Evolutionary conservation across 2,888 invertebrate species (phyloP), one percentile per base, ranked within the genome.

Genomic region (Hemicrepidius hirtus): DNA sequence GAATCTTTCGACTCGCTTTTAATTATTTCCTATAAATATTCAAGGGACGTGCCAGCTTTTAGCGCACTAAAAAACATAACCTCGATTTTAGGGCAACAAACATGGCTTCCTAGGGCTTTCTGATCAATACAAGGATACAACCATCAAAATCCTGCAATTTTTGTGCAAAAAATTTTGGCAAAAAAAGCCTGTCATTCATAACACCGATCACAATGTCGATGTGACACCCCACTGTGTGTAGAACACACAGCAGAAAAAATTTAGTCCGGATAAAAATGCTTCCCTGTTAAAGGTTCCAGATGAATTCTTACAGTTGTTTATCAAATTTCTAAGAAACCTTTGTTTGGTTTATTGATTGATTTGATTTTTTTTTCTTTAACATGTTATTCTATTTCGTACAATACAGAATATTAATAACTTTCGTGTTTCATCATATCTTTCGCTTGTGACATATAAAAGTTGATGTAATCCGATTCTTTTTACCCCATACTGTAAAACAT

Each of bases 21-120:
- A 68, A 68, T 68, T 68, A 68, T 68, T 60, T 68, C 68, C 60
- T 49, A 68, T 68, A 68, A 68, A 68, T 68, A 68, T 68, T 68
- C 68, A 68, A 41, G 49, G 46, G 50, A 60, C 16, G 59, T 59
- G 59, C 44, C 60, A 32, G 37, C 60, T 35, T 68, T 60, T 60
- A 49, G 57, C 37, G 32, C 28, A 49, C 46, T 50, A 65, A 60
- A 68, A 60, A 68, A 68, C 59, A 60, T 46, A 59, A 68, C 60
- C 44, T 37, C 49, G 59, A 60, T 60, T 59, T 60, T 60, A 49
- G 37, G 37, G 24, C 32, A 28, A 46, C 32, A 62, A 62, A 62
- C 46, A 46, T 53, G 53, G 53, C 53, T 53, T 28, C 53, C 53
- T 53, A 32, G 28, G 21, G 28, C 28, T 32, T 53, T 13, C 21